These are phyloP conservation scores for Phalacrocorax carbo DNA, from an alignment of 2,113 vertebrate species.

Conservation along the genomic window DNA sequence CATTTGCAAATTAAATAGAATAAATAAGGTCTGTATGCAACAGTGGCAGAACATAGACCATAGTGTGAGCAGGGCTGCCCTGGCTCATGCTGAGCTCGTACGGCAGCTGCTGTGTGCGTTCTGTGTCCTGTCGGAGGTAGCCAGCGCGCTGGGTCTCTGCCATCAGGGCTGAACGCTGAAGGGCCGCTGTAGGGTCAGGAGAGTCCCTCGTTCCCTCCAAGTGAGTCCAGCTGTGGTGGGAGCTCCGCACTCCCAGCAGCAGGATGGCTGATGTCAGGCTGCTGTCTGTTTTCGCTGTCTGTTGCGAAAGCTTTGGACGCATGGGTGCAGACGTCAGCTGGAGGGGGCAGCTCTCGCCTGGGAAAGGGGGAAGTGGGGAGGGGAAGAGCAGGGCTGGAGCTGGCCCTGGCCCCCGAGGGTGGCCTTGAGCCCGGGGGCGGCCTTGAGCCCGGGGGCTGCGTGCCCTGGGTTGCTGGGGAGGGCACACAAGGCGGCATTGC, in stretches of 20 bases:
- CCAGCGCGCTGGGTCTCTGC: accelerated
- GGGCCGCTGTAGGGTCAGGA: background rate
- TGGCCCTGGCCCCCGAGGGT: accelerated
- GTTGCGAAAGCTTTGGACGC: background rate
- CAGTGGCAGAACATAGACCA: background rate
- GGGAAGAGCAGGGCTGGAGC: background rate
- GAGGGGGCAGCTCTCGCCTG: accelerated
- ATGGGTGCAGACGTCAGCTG: accelerated
- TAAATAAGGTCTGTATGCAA: background rate
- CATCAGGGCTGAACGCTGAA: accelerated
- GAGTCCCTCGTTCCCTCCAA: accelerated
- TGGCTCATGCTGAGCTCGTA: accelerated
- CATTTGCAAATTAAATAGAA: conserved; percentile 47
- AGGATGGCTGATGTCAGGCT: background rate
- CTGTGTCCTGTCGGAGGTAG: accelerated
- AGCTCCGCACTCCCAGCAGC: background rate
- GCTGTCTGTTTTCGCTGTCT: accelerated
- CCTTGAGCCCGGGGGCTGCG: too few species aligned
- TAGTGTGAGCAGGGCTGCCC: background rate
- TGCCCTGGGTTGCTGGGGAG: background rate
- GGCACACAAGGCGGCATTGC: background rate
- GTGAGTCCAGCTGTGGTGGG: background rate
- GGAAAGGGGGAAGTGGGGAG: background rate
- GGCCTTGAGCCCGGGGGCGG: too few species aligned
- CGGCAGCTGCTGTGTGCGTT: background rate